Evolutionary conservation across 2,797 vertebrate species (phyloP).

Genomic region (Coendou prehensilis): DNA sequence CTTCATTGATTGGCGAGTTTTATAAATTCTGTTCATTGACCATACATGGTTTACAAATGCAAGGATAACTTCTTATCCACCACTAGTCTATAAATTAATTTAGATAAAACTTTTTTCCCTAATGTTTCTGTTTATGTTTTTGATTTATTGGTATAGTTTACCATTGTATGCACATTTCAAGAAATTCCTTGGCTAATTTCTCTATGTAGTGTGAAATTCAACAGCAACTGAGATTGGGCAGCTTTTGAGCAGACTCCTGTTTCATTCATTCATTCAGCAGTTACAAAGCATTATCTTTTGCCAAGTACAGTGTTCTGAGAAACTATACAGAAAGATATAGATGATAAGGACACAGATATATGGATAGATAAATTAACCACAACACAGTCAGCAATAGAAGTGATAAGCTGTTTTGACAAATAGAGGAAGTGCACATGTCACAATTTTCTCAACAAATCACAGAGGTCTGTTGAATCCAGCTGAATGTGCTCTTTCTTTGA

Average conservation of each 20-base stretch:
- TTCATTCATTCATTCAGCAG: neutral
- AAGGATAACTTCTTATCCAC: neutral
- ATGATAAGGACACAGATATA: neutral
- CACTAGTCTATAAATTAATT: neutral
- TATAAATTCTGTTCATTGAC: neutral
- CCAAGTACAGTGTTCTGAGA: neutral
- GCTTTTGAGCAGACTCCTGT: neutral
- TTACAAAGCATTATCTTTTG: neutral
- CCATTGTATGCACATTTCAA: neutral
- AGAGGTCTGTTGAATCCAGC: neutral
- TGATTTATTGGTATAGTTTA: neutral
- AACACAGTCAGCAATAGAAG: neutral
- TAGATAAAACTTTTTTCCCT: slow-evolving; percentile 8
- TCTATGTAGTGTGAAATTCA: neutral
- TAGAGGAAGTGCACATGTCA: neutral
- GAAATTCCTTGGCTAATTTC: neutral
- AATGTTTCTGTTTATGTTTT: neutral
- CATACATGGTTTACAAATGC: neutral
- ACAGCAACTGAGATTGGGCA: neutral
- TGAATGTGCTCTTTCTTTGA: neutral
- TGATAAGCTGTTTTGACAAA: neutral
- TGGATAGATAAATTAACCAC: neutral
- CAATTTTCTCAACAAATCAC: slow-evolving; percentile 36
- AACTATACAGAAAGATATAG: neutral
- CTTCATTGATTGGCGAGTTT: slow-evolving; percentile 54